Conservation (phyloP, 2,797 vertebrate genomes). For the Cephalopachus bancanus region DNA sequence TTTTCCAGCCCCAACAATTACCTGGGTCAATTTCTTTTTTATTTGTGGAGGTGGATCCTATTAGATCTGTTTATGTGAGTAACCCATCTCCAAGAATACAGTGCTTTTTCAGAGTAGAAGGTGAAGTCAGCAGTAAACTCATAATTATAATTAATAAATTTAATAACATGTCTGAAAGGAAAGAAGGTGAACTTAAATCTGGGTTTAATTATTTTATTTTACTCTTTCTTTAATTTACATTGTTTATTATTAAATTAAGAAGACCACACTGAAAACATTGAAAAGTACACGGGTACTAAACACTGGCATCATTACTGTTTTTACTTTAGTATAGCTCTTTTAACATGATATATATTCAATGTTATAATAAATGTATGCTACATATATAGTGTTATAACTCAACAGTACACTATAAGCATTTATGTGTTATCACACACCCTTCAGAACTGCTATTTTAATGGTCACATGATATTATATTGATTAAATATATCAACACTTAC, state of each 20-base stretch:
- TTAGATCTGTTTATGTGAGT: not conserved
- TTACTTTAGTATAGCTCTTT: not conserved
- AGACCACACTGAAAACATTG: not conserved
- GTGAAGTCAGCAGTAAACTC: not conserved
- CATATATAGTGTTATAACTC: not conserved
- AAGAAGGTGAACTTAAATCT: not conserved
- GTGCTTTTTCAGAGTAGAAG: not conserved
- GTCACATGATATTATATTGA: not conserved
- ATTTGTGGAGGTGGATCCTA: not conserved
- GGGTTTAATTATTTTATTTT: not conserved
- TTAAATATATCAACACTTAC: not conserved
- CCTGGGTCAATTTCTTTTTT: not conserved
- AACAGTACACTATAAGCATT: not conserved
- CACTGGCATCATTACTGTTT: not conserved
- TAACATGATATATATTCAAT: not conserved
- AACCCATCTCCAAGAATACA: not conserved
- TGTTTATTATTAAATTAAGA: not conserved
- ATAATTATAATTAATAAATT: not conserved
- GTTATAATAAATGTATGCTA: not conserved
- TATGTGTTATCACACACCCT: not conserved
- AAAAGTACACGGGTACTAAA: not conserved
- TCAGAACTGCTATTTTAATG: not conserved
- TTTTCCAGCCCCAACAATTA: not conserved
- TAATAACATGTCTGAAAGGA: not conserved
- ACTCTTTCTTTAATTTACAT: not conserved